These are phyloP conservation scores for Enteromius trimaculatus DNA, from an alignment of 2,797 vertebrate species.

Conservation along the genomic window DNA sequence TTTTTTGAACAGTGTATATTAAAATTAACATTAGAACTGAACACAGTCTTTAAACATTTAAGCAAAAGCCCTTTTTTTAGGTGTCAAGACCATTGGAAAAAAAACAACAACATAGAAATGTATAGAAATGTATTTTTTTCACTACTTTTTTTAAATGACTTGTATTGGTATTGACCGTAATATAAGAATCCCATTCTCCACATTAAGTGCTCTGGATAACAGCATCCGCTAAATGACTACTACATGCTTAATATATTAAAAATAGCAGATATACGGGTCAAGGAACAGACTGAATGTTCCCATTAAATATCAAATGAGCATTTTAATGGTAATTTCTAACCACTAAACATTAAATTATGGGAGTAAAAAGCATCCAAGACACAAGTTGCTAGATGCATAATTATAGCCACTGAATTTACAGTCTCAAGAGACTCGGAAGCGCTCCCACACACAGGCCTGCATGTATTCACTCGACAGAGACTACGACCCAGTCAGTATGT, in stretches of 20 bases:
- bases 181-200: not conserved
- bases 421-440: not conserved
- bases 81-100: not conserved
- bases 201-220: not conserved
- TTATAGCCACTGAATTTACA: not conserved
- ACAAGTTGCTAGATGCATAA: not conserved
- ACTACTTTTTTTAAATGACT: not conserved
- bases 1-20: too few relatives aligned
- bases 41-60: not conserved
- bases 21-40: too few relatives aligned
- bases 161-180: not conserved
- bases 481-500: conserved; percentile 35
- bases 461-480: conserved; percentile 22
- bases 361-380: not conserved
- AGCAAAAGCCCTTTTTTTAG: not conserved
- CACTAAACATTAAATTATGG: conserved; percentile 8
- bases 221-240: not conserved
- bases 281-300: not conserved
- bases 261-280: not conserved
- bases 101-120: too few relatives aligned
- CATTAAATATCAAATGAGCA: conserved; percentile 5
- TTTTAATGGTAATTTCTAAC: conserved; percentile 5
- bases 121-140: too few relatives aligned
- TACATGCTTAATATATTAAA: not conserved
- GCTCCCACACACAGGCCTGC: conserved; percentile 2